Conservation (phyloP, 2,888 invertebrate genomes). For the Leptinotarsa peninsularis region DNA sequence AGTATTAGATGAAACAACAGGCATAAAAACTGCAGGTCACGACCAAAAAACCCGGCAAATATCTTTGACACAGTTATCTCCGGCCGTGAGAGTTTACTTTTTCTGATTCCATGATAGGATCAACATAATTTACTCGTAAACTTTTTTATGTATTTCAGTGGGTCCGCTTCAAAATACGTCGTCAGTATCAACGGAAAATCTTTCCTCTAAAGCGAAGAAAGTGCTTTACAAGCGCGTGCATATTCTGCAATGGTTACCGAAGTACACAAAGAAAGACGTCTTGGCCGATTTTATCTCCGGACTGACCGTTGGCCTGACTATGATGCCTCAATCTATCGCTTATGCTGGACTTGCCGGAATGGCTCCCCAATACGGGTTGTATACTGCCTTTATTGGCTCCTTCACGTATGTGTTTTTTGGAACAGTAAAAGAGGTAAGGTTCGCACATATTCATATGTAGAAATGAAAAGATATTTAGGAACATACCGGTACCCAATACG, state of each 20-base stretch:
- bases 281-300: conserved; percentile 89
- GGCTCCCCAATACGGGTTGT: conserved; percentile 91
- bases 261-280: conserved; percentile 76
- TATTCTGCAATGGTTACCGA: conserved; percentile 73
- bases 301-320: conserved; percentile 87
- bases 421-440: conserved; percentile 78
- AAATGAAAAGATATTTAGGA: too few relatives aligned
- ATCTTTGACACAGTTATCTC: too few relatives aligned
- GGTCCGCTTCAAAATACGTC: not conserved
- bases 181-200: conserved; percentile 7
- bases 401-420: conserved; percentile 90
- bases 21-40: too few relatives aligned
- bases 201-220: conserved; percentile 27
- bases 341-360: conserved; percentile 89
- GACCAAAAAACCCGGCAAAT: too few relatives aligned
- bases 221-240: conserved; percentile 52
- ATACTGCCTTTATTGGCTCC: conserved; percentile 90
- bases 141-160: conserved; percentile 26
- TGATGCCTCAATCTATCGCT: conserved; percentile 94
- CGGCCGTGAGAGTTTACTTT: too few relatives aligned
- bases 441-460: not conserved
- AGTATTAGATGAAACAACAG: too few relatives aligned
- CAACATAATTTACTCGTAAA: too few relatives aligned
- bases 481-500: too few relatives aligned
- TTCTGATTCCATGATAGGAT: too few relatives aligned